Base-by-base conservation (phyloP, 2,113 vertebrate species). In the Chaetura pelagica region DNA sequence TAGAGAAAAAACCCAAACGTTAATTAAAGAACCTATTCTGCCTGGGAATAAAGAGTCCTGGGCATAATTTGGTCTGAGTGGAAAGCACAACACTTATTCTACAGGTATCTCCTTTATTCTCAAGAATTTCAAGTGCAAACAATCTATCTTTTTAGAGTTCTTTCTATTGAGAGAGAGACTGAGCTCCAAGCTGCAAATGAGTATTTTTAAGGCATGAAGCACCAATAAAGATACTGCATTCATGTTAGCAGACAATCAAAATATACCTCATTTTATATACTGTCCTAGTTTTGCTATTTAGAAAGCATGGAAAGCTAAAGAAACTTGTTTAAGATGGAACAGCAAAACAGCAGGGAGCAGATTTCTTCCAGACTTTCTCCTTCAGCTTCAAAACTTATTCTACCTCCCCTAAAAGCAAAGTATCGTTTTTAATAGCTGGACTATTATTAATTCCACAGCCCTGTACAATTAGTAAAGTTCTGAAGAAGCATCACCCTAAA, bases 171-270 rank as follows among this genome's bases (percentile, higher is more conserved):
- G 38, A 90, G 11, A 58, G 2, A 54, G 5, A 20, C 40, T 62
- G n/a, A 95, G n/a, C 8, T 64, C 52, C n/a, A 61, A 40, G 34
- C 18, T 49, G 27, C 7, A 87, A 84, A 75, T 42, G 12, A 5
- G 1, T 71, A 58, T 83, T 75, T 97, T 92, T 89, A 95, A 94
- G 74, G 46, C 46, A 79, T 15, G 35, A 82, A 89, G 34, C 29
- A 85, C 22, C 49, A 93, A 54, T 30, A 82, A 69, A 46, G 71
- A 69, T 42, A 64, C 1, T 38, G 46, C n/a, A 76, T 61, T 84
- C 16, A 12, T 34, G 4, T 1, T 78, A 77, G 54, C 49, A 87
- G 30, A 87, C 24, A 79, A 89, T 55, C 49, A 95, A 85, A 92
- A 84, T 38, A 40, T 6, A 30, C 61, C 32, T 89, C 38, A 83